Percentiles rank a stretch among this genome's conserved stretches.
phyloP scores from a whole-genome alignment of 2,113 vertebrate species.

The Hyla sarda region DNA sequence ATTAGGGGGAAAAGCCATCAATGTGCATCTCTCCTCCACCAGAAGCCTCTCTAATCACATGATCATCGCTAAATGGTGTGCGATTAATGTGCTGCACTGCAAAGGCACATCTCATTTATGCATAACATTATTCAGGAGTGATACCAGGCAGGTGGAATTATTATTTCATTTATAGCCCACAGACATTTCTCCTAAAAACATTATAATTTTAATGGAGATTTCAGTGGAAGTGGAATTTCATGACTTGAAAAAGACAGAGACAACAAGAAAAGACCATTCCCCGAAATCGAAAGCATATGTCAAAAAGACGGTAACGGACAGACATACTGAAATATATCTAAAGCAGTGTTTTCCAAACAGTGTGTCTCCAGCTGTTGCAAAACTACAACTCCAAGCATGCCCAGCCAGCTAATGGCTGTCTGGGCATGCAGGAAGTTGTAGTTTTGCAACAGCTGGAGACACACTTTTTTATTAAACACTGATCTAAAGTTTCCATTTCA shows the following conservation, averaged over 20 bases:
- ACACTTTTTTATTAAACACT: too few species aligned
- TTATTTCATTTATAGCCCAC: conserved; percentile 50
- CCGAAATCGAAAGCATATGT: not conserved
- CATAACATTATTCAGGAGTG: conserved; percentile 46
- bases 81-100: conserved; percentile 47
- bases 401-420: too few species aligned
- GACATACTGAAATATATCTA: not conserved
- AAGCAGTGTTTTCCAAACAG: too few species aligned
- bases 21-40: conserved; percentile 25
- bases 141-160: conserved; percentile 54
- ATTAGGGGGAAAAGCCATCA: conserved; percentile 46
- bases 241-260: conserved; percentile 1
- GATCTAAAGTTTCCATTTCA: too few species aligned
- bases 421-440: too few species aligned
- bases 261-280: not conserved
- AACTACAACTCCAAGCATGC: too few species aligned
- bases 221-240: conserved; percentile 39
- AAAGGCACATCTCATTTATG: conserved; percentile 53
- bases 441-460: too few species aligned
- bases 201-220: conserved; percentile 34
- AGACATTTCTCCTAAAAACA: conserved; percentile 38
- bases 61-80: conserved; percentile 37
- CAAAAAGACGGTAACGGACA: not conserved
- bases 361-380: too few species aligned
- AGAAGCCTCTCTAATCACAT: conserved; percentile 34